These are phyloP conservation scores for Ips nitidus DNA, from an alignment of 1,140 invertebrate genomes.

Conservation along the genomic window DNA sequence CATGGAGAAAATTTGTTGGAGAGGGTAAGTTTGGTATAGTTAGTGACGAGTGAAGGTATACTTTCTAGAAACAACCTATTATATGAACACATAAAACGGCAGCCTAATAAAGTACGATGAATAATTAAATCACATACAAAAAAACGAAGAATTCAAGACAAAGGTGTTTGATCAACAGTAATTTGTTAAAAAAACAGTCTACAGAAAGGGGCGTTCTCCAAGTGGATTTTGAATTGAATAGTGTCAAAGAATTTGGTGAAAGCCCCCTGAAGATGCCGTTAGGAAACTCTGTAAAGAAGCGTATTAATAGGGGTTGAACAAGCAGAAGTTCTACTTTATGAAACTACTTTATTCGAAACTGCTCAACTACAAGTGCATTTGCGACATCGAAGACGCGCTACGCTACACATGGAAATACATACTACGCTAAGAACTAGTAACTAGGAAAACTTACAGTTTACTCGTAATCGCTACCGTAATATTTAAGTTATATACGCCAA, in stretches of 20 bases:
- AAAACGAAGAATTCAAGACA: no score
- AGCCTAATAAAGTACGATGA: no score
- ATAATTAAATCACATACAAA: no score
- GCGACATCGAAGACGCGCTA: conserved; percentile 46
- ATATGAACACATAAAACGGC: no score
- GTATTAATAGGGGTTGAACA: conserved; percentile 45
- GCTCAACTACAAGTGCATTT: conserved; percentile 54
- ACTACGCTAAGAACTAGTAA: conserved; percentile 51
- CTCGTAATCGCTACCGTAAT: conserved; percentile 49
- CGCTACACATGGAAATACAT: conserved; percentile 55
- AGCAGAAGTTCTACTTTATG: conserved; percentile 53
- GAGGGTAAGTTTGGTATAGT: no score
- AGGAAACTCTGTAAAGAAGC: conserved; percentile 31
- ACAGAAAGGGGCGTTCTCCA: no score
- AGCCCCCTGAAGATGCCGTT: conserved; percentile 10
- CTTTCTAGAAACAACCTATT: no score
- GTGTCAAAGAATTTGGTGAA: background rate
- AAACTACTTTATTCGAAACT: conserved; percentile 56
- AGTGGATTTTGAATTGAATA: no score
- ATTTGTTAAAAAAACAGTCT: no score
- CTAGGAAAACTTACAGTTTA: conserved; percentile 49
- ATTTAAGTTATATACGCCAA: conserved; percentile 47
- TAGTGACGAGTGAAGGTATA: no score
- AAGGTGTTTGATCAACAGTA: no score
- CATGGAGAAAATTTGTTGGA: no score